Conservation (phyloP, 1,140 invertebrate species). For the Microplitis demolitor region DNA sequence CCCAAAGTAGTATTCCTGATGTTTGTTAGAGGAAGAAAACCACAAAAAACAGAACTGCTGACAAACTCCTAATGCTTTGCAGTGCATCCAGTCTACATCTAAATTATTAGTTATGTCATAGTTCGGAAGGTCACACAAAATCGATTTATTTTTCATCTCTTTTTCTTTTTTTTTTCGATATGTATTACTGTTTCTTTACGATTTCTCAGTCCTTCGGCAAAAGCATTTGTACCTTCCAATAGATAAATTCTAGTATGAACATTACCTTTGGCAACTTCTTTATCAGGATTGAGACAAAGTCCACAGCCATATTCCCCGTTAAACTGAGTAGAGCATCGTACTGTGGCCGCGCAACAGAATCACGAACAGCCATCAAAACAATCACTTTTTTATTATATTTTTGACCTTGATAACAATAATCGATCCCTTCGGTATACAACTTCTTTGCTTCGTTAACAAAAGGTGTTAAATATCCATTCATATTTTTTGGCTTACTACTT, state of each 20-base stretch:
- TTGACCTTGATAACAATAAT: neutral
- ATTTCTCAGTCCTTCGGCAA: neutral
- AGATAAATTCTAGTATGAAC: neutral
- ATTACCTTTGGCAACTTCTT: neutral
- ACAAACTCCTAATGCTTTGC: conserved; percentile 24
- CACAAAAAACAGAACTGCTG: conserved; percentile 24
- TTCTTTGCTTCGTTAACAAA: conserved; percentile 6
- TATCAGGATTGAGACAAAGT: conserved; percentile 4
- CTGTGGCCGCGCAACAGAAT: conserved; percentile 5
- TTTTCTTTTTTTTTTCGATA: conserved; percentile 4
- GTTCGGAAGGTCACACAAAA: conserved; percentile 12
- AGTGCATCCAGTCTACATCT: conserved; percentile 31
- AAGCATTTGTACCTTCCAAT: neutral
- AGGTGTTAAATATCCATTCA: conserved; percentile 21
- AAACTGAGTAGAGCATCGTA: neutral
- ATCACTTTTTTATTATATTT: conserved; percentile 5
- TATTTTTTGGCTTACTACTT: neutral
- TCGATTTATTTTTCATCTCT: conserved; percentile 9
- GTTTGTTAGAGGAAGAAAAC: conserved; percentile 28
- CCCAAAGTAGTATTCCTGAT: conserved; percentile 28
- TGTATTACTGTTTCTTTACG: conserved; percentile 5
- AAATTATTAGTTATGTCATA: conserved; percentile 23
- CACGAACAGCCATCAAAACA: conserved; percentile 15
- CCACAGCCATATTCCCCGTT: conserved; percentile 2
- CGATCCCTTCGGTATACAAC: conserved; percentile 8